Percentiles rank a stretch among this genome's conserved stretches.
These are phyloP conservation scores for Pyrochroa serraticornis DNA, from an alignment of 2,888 invertebrate species.

Conservation along the genomic window DNA sequence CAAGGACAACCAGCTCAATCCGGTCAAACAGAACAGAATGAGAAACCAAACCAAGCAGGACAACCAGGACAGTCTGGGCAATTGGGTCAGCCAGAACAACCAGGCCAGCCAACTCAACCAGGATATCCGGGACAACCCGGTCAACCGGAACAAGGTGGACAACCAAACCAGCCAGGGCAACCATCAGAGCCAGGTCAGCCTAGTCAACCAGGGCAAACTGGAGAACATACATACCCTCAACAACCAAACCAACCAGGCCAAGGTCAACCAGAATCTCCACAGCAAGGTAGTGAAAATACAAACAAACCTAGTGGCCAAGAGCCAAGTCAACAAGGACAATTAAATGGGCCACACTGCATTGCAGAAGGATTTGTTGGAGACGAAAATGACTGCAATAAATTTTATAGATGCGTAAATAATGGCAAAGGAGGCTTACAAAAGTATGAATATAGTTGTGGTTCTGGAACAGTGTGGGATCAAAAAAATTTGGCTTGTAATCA, in stretches of 20 bases:
- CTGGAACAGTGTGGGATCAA: constrained; percentile 80
- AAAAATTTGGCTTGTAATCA: constrained; percentile 74
- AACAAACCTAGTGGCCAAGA: no score
- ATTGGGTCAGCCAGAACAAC: constrained; percentile 24
- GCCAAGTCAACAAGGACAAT: constrained; percentile 19
- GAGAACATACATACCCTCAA: not conserved
- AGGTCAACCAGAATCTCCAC: constrained; percentile 5
- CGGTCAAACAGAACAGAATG: constrained; percentile 19
- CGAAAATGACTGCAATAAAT: constrained; percentile 72
- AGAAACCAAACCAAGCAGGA: constrained; percentile 28
- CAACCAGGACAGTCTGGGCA: constrained; percentile 9
- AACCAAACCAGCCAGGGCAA: constrained; percentile 16
- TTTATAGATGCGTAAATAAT: constrained; percentile 76
- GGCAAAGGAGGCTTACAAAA: constrained; percentile 66
- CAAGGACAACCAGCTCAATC: constrained; percentile 24
- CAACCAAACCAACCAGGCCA: constrained; percentile 4
- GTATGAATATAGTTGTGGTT: constrained; percentile 75
- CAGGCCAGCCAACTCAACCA: constrained; percentile 21
- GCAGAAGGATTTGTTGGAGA: constrained; percentile 76
- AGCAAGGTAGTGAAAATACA: no score
- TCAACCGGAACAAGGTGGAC: constrained; percentile 20
- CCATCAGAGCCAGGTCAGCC: constrained; percentile 25
- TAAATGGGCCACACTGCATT: constrained; percentile 57
- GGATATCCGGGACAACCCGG: constrained; percentile 14
- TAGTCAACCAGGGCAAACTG: constrained; percentile 25